Evolutionary conservation across 23 tunicate genomes (phyloP).

Genomic region (Clavelina lepadiformis): DNA sequence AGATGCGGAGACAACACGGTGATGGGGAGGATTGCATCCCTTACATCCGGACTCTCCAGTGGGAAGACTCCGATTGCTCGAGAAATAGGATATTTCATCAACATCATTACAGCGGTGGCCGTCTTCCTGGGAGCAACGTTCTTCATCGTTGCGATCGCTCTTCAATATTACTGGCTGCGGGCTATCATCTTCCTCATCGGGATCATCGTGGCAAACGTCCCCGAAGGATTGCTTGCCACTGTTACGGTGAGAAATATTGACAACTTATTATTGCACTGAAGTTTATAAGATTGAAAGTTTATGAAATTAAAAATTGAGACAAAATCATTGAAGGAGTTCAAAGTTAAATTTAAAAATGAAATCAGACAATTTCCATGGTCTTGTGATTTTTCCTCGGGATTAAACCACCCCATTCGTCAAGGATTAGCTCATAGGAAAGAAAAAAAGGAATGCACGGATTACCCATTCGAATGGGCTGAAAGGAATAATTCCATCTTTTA

Average conservation of each 20-base stretch:
- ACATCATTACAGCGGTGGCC: constrained; percentile 62
- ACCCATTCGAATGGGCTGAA: too few species aligned
- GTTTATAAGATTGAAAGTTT: too few species aligned
- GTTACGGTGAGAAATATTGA: constrained; percentile 54
- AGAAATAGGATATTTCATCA: constrained; percentile 64
- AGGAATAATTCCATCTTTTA: too few species aligned
- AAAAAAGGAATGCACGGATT: too few species aligned
- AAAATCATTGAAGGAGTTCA: too few species aligned
- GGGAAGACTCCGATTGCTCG: constrained; percentile 40
- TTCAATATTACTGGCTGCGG: constrained; percentile 19
- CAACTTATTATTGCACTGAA: too few species aligned
- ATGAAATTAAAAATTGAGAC: too few species aligned
- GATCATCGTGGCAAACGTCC: constrained; percentile 78
- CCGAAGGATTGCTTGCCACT: constrained; percentile 86
- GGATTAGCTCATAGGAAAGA: too few species aligned
- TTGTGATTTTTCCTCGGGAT: too few species aligned
- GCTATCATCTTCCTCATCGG: constrained; percentile 62
- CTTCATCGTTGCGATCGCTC: constrained; percentile 32
- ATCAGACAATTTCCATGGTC: too few species aligned
- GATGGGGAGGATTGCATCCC: constrained; percentile 68
- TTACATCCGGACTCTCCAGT: constrained; percentile 25
- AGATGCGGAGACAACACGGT: constrained; percentile 49
- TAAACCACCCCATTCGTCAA: too few species aligned
- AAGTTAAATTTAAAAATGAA: too few species aligned
- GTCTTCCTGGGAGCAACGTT: constrained; percentile 56